These are phyloP conservation scores for Cerastoderma edule DNA, from an alignment of 2,888 invertebrate genomes.

Conservation along the genomic window DNA sequence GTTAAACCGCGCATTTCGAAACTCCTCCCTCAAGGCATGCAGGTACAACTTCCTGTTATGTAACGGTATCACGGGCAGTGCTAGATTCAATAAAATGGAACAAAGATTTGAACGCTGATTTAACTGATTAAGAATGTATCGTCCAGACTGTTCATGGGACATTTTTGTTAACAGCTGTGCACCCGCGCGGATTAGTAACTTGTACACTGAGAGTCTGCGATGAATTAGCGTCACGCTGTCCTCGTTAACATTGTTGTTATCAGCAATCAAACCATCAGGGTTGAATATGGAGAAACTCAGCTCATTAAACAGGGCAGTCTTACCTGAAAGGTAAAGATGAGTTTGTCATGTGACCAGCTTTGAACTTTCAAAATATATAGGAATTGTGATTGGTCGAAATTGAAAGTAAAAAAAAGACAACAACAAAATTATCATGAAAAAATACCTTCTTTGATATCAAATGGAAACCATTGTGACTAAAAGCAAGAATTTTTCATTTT, in stretches of 20 bases:
- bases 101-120: conserved; percentile 1
- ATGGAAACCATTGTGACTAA: too few species aligned
- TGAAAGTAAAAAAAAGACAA: too few species aligned
- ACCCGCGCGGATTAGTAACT: conserved; percentile 18
- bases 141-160: neutral
- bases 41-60: conserved; percentile 1
- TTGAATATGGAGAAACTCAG: conserved; percentile 22
- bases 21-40: conserved; percentile 4
- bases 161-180: conserved; percentile 3
- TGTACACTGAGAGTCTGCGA: conserved; percentile 11
- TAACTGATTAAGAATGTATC: conserved; percentile 2
- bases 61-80: conserved; percentile 7
- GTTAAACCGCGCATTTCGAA: neutral
- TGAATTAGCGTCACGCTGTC: neutral
- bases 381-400: too few species aligned
- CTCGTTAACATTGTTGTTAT: conserved; percentile 23
- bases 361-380: too few species aligned
- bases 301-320: conserved; percentile 63
- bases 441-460: too few species aligned
- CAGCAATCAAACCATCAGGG: neutral
- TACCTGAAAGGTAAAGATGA: conserved; percentile 43
- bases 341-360: too few species aligned
- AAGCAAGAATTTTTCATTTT: too few species aligned
- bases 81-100: conserved; percentile 5
- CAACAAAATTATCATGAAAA: too few species aligned